A percentile compares a stretch with the other conserved stretches of the same genome.
phyloP scores from a whole-genome alignment of 30 jellyfish, hydroid and myxozoan species.

The Pelagia noctiluca region DNA sequence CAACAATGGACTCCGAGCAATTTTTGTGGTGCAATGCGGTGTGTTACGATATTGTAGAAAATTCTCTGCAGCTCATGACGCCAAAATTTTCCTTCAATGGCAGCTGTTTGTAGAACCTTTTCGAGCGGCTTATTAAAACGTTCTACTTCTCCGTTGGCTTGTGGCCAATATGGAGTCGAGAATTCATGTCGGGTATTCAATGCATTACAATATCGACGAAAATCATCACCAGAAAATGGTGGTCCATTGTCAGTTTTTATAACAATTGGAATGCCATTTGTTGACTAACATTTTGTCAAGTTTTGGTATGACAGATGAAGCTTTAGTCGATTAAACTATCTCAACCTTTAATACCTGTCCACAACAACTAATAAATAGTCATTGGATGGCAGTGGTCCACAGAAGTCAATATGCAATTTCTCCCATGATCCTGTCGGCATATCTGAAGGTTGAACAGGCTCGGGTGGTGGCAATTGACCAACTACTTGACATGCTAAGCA shows the following conservation, averaged over 20 bases:
- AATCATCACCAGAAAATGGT: conserved; percentile 35
- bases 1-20: background rate
- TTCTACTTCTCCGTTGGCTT: too few relatives aligned
- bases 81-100: conserved; percentile 24
- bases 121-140: too few relatives aligned
- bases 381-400: conserved; percentile 13
- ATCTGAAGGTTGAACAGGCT: conserved; percentile 1
- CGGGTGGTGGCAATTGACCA: conserved; percentile 2
- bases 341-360: background rate
- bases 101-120: conserved; percentile 7
- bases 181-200: conserved; percentile 28
- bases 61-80: conserved; percentile 14
- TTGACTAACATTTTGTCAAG: conserved; percentile 3
- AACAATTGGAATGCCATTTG: conserved; percentile 23
- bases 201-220: conserved; percentile 31
- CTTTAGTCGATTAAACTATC: too few relatives aligned
- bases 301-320: too few relatives aligned
- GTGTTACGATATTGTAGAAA: conserved; percentile 12
- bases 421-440: conserved; percentile 20
- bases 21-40: conserved; percentile 13
- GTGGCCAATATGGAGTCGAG: conserved; percentile 23
- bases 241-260: conserved; percentile 46
- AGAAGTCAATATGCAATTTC: conserved; percentile 1
- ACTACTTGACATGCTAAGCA: conserved; percentile 24
- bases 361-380: conserved; percentile 4